phyloP scores from a whole-genome alignment of 2,888 invertebrate genomes.

The Mythimna albipuncta region DNA sequence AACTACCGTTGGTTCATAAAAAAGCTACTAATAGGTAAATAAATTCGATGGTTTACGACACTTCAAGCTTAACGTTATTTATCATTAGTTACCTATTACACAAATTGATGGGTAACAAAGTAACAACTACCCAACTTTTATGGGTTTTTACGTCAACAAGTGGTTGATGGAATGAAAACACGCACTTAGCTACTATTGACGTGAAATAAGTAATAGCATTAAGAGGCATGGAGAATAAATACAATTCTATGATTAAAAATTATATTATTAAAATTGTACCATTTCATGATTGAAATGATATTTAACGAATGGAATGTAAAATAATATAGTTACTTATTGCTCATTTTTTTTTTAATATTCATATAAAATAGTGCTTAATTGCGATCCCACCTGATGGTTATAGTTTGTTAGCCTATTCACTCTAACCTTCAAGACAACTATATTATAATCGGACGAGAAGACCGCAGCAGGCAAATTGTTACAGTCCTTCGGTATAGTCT shows the following conservation, averaged over 20 bases:
- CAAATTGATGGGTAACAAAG: constrained; percentile 39
- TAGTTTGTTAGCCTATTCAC: too few species aligned
- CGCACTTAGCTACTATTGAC: constrained; percentile 31
- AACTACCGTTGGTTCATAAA: neutral
- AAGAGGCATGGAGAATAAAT: constrained; percentile 15
- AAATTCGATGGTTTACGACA: constrained; percentile 28
- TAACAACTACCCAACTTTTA: constrained; percentile 38
- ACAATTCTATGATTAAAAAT: too few species aligned
- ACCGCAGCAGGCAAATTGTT: too few species aligned
- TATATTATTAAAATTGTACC: too few species aligned
- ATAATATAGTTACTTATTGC: neutral
- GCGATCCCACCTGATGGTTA: too few species aligned
- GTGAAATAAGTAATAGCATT: constrained; percentile 41
- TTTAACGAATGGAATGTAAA: neutral
- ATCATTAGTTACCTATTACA: constrained; percentile 20
- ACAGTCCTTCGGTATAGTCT: too few species aligned
- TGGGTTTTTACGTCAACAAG: constrained; percentile 34
- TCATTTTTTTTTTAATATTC: neutral
- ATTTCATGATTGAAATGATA: neutral
- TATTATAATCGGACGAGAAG: too few species aligned
- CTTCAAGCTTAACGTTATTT: constrained; percentile 13
- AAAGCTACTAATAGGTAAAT: neutral
- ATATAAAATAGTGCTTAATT: too few species aligned
- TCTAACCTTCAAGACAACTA: too few species aligned
- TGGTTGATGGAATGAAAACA: constrained; percentile 42